A percentile compares a stretch with the other conserved stretches of the same genome.
Conservation (phyloP, 1,140 invertebrate species). For the Drosophila hydei region DNA sequence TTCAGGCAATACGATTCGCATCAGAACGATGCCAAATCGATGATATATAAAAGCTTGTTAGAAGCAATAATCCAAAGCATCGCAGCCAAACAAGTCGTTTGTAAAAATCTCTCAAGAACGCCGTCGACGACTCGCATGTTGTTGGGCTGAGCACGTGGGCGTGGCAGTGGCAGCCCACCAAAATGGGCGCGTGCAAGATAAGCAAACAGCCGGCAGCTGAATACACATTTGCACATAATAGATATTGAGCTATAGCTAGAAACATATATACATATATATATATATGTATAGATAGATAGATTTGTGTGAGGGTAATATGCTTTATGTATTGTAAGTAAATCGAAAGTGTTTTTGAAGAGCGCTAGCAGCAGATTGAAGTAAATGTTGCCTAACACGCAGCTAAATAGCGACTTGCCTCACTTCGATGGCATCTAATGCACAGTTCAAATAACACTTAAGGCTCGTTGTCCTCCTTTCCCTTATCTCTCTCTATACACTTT, state of each 20-base stretch:
- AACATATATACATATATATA: neutral
- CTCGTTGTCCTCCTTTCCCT: neutral
- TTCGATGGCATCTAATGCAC: conserved; percentile 17
- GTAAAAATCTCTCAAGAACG: conserved; percentile 39
- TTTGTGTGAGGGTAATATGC: conserved; percentile 40
- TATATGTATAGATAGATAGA: conserved; percentile 1
- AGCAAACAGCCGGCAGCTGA: conserved; percentile 55
- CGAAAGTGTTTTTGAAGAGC: conserved; percentile 61
- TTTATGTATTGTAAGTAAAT: conserved; percentile 51
- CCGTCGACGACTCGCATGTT: conserved; percentile 8
- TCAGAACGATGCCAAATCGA: conserved; percentile 66
- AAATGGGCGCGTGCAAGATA: conserved; percentile 63
- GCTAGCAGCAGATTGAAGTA: conserved; percentile 37
- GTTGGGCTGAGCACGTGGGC: conserved; percentile 13
- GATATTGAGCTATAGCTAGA: conserved; percentile 47
- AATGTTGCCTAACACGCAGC: conserved; percentile 21
- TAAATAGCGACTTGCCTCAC: neutral
- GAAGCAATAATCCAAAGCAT: conserved; percentile 71
- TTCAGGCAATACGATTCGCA: conserved; percentile 43
- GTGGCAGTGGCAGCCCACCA: conserved; percentile 13
- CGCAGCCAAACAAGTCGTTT: conserved; percentile 51
- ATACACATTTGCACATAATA: conserved; percentile 79
- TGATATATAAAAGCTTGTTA: conserved; percentile 77
- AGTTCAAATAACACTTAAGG: conserved; percentile 17
- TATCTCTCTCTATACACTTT: neutral